These are phyloP conservation scores for Catharus minimus DNA, from an alignment of 2,113 vertebrate species.

Conservation along the genomic window DNA sequence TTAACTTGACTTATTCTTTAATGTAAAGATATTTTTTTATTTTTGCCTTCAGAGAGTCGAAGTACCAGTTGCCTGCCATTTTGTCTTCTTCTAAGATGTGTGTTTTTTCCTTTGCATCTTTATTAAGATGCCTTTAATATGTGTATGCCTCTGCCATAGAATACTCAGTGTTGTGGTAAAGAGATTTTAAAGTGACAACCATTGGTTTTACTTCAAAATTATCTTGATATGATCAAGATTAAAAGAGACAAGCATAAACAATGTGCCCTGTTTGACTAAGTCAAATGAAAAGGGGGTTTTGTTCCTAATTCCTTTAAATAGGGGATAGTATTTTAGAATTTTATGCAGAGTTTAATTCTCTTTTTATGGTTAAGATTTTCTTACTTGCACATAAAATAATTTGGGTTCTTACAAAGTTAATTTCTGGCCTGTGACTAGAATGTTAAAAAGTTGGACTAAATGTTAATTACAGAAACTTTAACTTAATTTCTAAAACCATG, in stretches of 20 bases:
- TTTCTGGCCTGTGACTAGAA: slow-evolving; percentile 91
- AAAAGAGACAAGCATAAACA: slow-evolving; percentile 81
- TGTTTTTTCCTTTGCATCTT: slow-evolving; percentile 88
- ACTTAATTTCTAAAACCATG: slow-evolving; percentile 89
- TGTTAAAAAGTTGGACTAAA: slow-evolving; percentile 90
- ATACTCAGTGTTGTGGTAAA: slow-evolving; percentile 88
- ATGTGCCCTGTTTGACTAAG: slow-evolving; percentile 84
- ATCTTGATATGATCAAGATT: slow-evolving; percentile 94
- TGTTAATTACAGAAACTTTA: slow-evolving; percentile 91
- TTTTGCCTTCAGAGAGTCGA: slow-evolving; percentile 89
- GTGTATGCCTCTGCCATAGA: slow-evolving; percentile 87
- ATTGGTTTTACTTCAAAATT: slow-evolving; percentile 80
- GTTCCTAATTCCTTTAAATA: slow-evolving; percentile 86
- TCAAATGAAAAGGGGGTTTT: slow-evolving; percentile 84
- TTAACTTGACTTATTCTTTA: slow-evolving; percentile 86
- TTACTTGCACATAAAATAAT: slow-evolving; percentile 96
- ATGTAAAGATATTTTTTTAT: slow-evolving; percentile 87
- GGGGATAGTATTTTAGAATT: slow-evolving; percentile 91
- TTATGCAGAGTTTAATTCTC: slow-evolving; percentile 90
- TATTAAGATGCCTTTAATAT: slow-evolving; percentile 87
- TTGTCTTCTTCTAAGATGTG: slow-evolving; percentile 82
- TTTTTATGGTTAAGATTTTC: slow-evolving; percentile 94
- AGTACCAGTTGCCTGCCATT: slow-evolving; percentile 85
- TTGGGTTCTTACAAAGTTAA: slow-evolving; percentile 87
- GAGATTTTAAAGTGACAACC: slow-evolving; percentile 85